Evolutionary conservation across 2,113 vertebrate species (phyloP).

Genomic region (Zosterops japonicus): DNA sequence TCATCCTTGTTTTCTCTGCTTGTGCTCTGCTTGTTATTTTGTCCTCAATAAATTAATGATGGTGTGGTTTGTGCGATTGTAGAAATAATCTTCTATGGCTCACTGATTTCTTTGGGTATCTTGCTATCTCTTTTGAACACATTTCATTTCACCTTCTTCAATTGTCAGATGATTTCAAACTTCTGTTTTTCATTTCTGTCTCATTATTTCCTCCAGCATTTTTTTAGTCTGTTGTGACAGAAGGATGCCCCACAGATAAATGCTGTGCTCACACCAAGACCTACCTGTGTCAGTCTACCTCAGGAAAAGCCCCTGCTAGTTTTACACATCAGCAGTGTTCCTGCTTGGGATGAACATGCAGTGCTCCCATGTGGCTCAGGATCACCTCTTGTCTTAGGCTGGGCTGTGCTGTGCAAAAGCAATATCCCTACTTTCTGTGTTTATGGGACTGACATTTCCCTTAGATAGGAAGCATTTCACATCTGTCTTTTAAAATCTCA

Average conservation of each 20-base stretch:
- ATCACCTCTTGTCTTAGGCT: background rate
- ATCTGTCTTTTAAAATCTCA: background rate
- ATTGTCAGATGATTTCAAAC: background rate
- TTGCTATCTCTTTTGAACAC: background rate
- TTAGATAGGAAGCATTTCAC: background rate
- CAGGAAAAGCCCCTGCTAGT: background rate
- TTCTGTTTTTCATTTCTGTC: background rate
- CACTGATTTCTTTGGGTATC: background rate
- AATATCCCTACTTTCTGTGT: background rate
- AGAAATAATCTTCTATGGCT: background rate
- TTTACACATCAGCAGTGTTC: background rate
- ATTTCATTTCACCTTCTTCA: background rate
- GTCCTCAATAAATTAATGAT: background rate
- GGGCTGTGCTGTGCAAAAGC: background rate
- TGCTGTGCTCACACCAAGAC: background rate
- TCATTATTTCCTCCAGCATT: background rate
- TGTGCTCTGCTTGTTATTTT: background rate
- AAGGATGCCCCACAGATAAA: background rate
- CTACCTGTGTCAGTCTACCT: background rate
- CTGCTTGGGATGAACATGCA: background rate
- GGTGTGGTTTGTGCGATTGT: background rate
- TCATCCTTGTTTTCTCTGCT: background rate
- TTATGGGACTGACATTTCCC: background rate
- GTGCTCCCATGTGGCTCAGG: background rate
- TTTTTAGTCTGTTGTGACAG: background rate